Evolutionary conservation across 1,140 invertebrate species (phyloP).

Genomic region (Euschistus heros): DNA sequence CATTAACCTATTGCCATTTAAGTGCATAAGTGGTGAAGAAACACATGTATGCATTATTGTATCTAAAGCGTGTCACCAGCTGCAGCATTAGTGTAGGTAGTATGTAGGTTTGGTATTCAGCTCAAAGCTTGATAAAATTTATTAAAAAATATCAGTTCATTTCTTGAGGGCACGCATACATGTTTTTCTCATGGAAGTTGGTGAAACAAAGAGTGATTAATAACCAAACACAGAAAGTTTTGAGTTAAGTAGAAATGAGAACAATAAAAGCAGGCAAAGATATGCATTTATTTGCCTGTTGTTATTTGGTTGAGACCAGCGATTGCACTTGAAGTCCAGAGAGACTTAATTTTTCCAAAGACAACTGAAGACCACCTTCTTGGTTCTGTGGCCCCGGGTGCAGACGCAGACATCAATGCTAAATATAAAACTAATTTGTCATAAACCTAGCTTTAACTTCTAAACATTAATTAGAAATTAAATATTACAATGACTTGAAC

Average conservation of each 20-base stretch:
- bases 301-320: slow-evolving; percentile 63
- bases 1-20: too few relatives aligned
- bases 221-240: slow-evolving; percentile 2
- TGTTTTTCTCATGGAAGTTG: too few relatives aligned
- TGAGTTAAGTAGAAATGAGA: slow-evolving; percentile 13
- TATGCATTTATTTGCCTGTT: slow-evolving; percentile 34
- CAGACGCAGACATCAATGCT: slow-evolving; percentile 35
- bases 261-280: slow-evolving; percentile 20
- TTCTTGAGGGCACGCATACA: too few relatives aligned
- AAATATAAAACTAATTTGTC: slow-evolving; percentile 7
- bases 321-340: slow-evolving; percentile 62
- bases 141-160: too few relatives aligned
- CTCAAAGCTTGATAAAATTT: too few relatives aligned
- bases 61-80: too few relatives aligned
- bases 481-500: too few relatives aligned
- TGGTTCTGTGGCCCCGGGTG: slow-evolving; percentile 44
- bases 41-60: too few relatives aligned
- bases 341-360: slow-evolving; percentile 72
- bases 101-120: too few relatives aligned
- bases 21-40: too few relatives aligned
- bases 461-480: too few relatives aligned
- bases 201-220: background rate
- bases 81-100: too few relatives aligned
- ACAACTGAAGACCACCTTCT: slow-evolving; percentile 61
- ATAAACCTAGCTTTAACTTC: slow-evolving; percentile 3